A percentile compares a stretch with the other conserved stretches of the same genome.
Evolutionary conservation across 2,113 vertebrate genomes (phyloP).

Genomic region (Protobothrops mucrosquamatus): DNA sequence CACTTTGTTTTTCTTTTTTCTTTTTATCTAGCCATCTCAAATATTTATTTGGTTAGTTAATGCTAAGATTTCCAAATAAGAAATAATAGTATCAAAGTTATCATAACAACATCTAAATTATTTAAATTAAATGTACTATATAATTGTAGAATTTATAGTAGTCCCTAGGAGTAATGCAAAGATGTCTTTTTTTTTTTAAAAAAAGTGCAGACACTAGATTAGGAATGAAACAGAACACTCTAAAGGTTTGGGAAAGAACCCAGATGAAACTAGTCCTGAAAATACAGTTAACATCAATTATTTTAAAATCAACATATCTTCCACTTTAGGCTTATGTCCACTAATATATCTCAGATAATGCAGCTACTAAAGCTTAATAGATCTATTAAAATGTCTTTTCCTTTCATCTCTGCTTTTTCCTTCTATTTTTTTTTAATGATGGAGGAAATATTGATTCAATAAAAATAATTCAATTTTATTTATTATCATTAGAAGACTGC

Average conservation of each 20-base stretch:
- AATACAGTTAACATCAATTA: slow-evolving; percentile 71
- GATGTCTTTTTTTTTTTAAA: no score
- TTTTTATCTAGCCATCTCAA: slow-evolving; percentile 39
- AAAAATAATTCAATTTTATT: slow-evolving; percentile 77
- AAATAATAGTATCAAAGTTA: slow-evolving; percentile 10
- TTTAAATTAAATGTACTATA: slow-evolving; percentile 52
- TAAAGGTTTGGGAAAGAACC: slow-evolving; percentile 64
- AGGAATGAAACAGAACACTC: slow-evolving; percentile 58
- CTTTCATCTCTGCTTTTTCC: slow-evolving; percentile 53
- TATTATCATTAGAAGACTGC: slow-evolving; percentile 76
- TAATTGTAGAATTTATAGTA: slow-evolving; percentile 32
- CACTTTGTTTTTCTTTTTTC: not conserved
- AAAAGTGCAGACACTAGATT: slow-evolving; percentile 66
- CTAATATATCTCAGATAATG: slow-evolving; percentile 68
- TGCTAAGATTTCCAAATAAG: slow-evolving; percentile 23
- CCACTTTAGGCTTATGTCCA: slow-evolving; percentile 65
- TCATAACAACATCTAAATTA: slow-evolving; percentile 34
- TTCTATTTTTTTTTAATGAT: slow-evolving; percentile 67
- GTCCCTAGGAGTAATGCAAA: slow-evolving; percentile 53
- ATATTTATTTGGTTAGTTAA: slow-evolving; percentile 28
- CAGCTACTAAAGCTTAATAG: slow-evolving; percentile 52
- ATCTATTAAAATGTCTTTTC: slow-evolving; percentile 53
- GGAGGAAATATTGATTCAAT: slow-evolving; percentile 68
- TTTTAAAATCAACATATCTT: slow-evolving; percentile 69
- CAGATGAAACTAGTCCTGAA: slow-evolving; percentile 65